These are phyloP conservation scores for Acropora yongei DNA, from an alignment of 64 coral and sea anemone species.

Conservation along the genomic window DNA sequence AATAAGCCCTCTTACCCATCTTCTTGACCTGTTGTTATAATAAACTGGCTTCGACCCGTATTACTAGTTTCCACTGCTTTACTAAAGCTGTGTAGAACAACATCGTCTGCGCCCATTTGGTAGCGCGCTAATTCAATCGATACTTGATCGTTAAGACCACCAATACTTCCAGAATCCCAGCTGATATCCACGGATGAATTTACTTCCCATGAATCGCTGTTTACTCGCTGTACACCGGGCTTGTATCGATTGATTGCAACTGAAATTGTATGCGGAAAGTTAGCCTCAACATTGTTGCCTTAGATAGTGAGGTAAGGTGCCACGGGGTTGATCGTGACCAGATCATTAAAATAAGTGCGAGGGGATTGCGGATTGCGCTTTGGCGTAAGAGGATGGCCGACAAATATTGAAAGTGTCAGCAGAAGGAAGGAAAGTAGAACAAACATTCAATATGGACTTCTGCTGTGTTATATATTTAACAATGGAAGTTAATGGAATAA, in stretches of 20 bases:
- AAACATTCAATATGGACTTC: too few relatives aligned
- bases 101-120: conserved; percentile 21
- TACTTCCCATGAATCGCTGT: conserved; percentile 29
- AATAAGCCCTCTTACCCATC: conserved; percentile 30
- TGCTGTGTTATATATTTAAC: too few relatives aligned
- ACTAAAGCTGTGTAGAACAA: conserved; percentile 32
- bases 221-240: conserved; percentile 15
- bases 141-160: conserved; percentile 20
- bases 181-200: conserved; percentile 33
- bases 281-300: too few relatives aligned
- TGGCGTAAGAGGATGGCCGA: too few relatives aligned
- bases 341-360: too few relatives aligned
- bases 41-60: conserved; percentile 29
- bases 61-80: conserved; percentile 5
- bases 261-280: not conserved
- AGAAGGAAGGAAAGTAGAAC: too few relatives aligned
- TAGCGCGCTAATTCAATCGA: conserved; percentile 47
- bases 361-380: too few relatives aligned
- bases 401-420: too few relatives aligned
- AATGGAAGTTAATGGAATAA: not conserved
- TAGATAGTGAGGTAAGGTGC: too few relatives aligned
- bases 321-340: too few relatives aligned
- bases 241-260: conserved; percentile 37
- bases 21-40: conserved; percentile 26
- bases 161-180: conserved; percentile 42